A percentile compares a stretch with the other conserved stretches of the same genome.
Conservation (phyloP, 2,888 invertebrate genomes). For the Apodemia duryi region DNA sequence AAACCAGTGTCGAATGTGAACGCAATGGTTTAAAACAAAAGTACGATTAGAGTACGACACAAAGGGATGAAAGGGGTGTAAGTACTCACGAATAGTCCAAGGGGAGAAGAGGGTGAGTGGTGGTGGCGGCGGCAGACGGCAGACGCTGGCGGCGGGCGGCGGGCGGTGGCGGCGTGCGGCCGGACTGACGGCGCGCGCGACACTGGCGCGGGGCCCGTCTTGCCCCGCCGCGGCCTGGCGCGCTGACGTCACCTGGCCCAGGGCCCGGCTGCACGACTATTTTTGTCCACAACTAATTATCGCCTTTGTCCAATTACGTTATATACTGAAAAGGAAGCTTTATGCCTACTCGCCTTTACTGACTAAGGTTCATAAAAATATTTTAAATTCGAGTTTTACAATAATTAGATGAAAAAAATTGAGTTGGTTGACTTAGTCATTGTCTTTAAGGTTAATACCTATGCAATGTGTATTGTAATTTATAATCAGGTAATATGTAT, state of each 20-base stretch:
- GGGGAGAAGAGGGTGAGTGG: conserved; percentile 38
- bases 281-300: conserved; percentile 75
- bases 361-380: conserved; percentile 18
- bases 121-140: conserved; percentile 41
- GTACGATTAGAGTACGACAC: conserved; percentile 34
- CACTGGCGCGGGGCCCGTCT: conserved; percentile 79
- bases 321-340: conserved; percentile 59
- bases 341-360: conserved; percentile 31
- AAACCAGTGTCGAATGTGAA: conserved; percentile 60
- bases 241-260: conserved; percentile 78
- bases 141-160: conserved; percentile 37
- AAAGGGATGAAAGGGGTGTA: conserved; percentile 32
- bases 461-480: not conserved
- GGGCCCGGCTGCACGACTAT: conserved; percentile 75
- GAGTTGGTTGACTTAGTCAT: not conserved
- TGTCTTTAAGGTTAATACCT: conserved; percentile 1
- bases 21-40: conserved; percentile 51
- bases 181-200: conserved; percentile 76
- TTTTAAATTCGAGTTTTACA: not conserved
- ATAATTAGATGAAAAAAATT: not conserved
- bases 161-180: conserved; percentile 58
- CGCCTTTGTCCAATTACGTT: conserved; percentile 66
- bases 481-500: not conserved
- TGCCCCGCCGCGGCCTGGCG: conserved; percentile 73
- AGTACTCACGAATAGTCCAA: conserved; percentile 37